Evolutionary conservation across 2,888 invertebrate genomes (phyloP).

Genomic region (Atherix ibis): DNA sequence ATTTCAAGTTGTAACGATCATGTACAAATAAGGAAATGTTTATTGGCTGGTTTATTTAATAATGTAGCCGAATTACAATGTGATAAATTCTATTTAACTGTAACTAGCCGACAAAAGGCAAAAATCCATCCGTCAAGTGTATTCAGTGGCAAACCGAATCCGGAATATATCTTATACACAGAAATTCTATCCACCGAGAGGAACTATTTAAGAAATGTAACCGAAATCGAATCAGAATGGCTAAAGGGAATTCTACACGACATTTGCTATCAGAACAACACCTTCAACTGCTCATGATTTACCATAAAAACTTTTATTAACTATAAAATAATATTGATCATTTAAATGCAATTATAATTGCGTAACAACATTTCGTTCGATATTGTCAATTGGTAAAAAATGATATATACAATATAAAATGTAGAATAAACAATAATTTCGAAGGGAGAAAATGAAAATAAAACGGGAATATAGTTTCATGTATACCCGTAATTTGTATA

Average conservation of each 20-base stretch:
- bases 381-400: too few species aligned
- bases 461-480: too few species aligned
- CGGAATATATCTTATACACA: slow-evolving; percentile 61
- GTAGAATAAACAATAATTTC: too few species aligned
- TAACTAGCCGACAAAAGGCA: slow-evolving; percentile 48
- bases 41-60: slow-evolving; percentile 66
- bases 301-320: too few species aligned
- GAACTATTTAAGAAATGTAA: slow-evolving; percentile 62
- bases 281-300: too few species aligned
- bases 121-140: slow-evolving; percentile 73
- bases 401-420: too few species aligned
- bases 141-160: slow-evolving; percentile 42
- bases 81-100: slow-evolving; percentile 53
- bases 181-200: slow-evolving; percentile 78
- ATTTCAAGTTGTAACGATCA: slow-evolving; percentile 47
- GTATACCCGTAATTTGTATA: too few species aligned
- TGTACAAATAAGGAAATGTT: slow-evolving; percentile 54
- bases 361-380: too few species aligned
- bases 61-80: slow-evolving; percentile 67
- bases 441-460: too few species aligned
- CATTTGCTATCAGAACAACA: too few species aligned
- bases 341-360: too few species aligned
- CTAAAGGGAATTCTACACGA: slow-evolving; percentile 43
- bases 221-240: slow-evolving; percentile 69
- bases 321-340: too few species aligned